A percentile compares a stretch with the other conserved stretches of the same genome.
phyloP scores from a whole-genome alignment of 2,797 vertebrate species.

The Coluber constrictor region DNA sequence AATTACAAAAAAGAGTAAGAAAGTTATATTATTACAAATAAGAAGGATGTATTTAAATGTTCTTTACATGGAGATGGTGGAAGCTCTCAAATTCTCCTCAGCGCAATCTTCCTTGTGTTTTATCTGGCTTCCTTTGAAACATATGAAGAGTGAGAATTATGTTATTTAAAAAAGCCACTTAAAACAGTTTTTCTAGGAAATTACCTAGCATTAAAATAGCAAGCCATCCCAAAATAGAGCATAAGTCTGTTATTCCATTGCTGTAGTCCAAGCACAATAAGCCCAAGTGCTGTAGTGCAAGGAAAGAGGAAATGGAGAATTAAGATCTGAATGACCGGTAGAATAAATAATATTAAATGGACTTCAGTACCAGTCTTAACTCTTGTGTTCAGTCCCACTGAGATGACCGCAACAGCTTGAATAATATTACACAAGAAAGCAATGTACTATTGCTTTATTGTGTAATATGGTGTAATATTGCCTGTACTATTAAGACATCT shows the following conservation, averaged over 20 bases:
- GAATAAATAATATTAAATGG: conserved; percentile 54
- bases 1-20: conserved; percentile 2
- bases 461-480: too few relatives aligned
- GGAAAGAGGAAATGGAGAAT: conserved; percentile 54
- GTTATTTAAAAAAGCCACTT: conserved; percentile 40
- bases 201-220: conserved; percentile 48
- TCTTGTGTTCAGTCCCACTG: background rate
- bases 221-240: conserved; percentile 62
- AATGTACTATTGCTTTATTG: background rate
- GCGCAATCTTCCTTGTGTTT: conserved; percentile 2
- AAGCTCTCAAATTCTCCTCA: background rate
- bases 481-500: background rate
- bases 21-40: background rate
- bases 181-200: conserved; percentile 50
- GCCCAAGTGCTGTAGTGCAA: conserved; percentile 57
- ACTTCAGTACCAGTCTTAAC: conserved; percentile 43
- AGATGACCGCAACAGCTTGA: background rate
- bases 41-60: conserved; percentile 8
- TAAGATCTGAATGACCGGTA: conserved; percentile 52
- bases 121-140: conserved; percentile 45
- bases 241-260: conserved; percentile 55
- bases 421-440: background rate
- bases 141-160: conserved; percentile 40
- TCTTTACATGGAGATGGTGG: background rate
- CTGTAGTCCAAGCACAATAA: conserved; percentile 59